These are phyloP conservation scores for Pantherophis vulpinus DNA, from an alignment of 2,797 vertebrate species.

Conservation along the genomic window DNA sequence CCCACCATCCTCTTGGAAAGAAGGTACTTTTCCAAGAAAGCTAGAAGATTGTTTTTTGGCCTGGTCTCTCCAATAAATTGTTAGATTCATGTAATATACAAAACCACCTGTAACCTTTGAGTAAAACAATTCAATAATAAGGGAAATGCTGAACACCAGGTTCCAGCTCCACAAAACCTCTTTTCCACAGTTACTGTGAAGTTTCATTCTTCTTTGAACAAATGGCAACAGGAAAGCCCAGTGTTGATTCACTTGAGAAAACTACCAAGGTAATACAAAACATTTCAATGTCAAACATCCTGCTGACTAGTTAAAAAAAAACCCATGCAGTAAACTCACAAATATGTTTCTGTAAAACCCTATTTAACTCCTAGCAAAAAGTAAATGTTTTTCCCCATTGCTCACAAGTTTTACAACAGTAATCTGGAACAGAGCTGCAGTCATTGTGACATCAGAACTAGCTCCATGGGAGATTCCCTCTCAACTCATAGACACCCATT, in stretches of 20 bases:
- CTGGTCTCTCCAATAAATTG: conserved; percentile 32
- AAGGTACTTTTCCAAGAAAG: conserved; percentile 51
- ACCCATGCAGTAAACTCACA: not conserved
- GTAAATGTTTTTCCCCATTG: not conserved
- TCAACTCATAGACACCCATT: not conserved
- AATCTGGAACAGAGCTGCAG: not conserved
- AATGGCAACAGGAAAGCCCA: not conserved
- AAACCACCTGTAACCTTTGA: conserved; percentile 22
- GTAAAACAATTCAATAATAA: conserved; percentile 39
- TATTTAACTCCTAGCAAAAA: not conserved
- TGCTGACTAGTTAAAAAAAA: not conserved
- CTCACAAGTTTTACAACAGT: not conserved
- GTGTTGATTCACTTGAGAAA: not conserved
- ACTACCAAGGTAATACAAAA: not conserved
- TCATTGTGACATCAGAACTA: conserved; percentile 12
- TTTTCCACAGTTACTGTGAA: conserved; percentile 13
- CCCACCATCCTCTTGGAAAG: conserved; percentile 43
- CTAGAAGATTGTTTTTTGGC: conserved; percentile 38
- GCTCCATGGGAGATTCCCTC: not conserved
- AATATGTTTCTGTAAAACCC: not conserved
- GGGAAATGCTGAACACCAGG: not conserved
- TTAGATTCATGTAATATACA: conserved; percentile 44
- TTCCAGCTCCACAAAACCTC: conserved; percentile 30
- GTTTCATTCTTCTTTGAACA: conserved; percentile 21
- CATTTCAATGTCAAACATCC: not conserved